These are phyloP conservation scores for Morpho deidamia DNA, from an alignment of 2,888 invertebrate genomes.

Conservation along the genomic window DNA sequence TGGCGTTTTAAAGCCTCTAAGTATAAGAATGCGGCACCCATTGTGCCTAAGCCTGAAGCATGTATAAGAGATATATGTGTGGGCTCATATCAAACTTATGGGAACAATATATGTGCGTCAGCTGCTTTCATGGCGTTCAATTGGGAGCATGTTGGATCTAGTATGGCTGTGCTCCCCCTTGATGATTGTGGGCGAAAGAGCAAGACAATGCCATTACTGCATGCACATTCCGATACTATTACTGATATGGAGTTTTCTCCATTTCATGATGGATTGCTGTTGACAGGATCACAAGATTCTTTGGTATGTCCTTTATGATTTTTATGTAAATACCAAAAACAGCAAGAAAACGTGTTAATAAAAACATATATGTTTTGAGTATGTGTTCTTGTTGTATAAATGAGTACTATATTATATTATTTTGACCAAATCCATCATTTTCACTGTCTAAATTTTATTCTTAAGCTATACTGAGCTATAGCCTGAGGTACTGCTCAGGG, in stretches of 20 bases:
- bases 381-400: no score
- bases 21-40: slow-evolving; percentile 98
- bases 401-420: no score
- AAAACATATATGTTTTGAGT: no score
- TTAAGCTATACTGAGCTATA: no score
- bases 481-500: no score
- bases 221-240: slow-evolving; percentile 93
- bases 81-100: slow-evolving; percentile 95
- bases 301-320: slow-evolving; percentile 72
- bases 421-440: no score
- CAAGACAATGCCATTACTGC: slow-evolving; percentile 91
- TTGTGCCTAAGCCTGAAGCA: slow-evolving; percentile 96
- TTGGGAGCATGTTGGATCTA: slow-evolving; percentile 94
- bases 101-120: slow-evolving; percentile 96
- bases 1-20: slow-evolving; percentile 98
- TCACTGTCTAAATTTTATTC: no score
- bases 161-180: slow-evolving; percentile 91
- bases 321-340: neutral
- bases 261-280: slow-evolving; percentile 94
- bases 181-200: slow-evolving; percentile 93
- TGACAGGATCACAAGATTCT: slow-evolving; percentile 94
- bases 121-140: slow-evolving; percentile 97
- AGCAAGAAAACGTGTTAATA: no score
- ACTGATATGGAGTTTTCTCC: slow-evolving; percentile 98
- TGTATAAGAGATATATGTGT: slow-evolving; percentile 93